Evolutionary conservation across 92 coral and sea anemone species (phyloP), one percentile per base, ranked within the genome.

Genomic region (Actinostola sp.): DNA sequence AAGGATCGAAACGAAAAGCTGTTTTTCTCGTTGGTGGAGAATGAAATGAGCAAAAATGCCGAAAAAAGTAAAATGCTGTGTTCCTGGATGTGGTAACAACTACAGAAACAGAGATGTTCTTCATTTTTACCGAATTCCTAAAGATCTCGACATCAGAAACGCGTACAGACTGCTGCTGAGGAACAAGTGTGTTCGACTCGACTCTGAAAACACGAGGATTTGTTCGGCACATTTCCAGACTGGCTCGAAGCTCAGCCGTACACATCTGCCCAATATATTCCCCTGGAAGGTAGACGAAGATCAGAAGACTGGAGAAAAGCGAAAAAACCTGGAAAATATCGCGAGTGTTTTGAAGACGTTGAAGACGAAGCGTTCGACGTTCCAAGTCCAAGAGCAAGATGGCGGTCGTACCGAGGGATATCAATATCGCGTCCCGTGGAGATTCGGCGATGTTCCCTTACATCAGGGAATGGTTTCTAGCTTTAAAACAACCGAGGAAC

Each of bases 221-320:
- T 80, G 85, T 59, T 67, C 85, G 34, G 73, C 67, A 20, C 85
- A 80, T 57, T 80, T 80, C 70, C 73, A 80, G 57, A 53, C 39
- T n/a, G 85, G 85, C 3, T n/a, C 32, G 28, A 80, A 80, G 79
- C 50, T 61, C 26, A 80, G 85, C 48, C 73, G 85, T 33, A 72
- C 53, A 28, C 82, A 66, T 36, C 53, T 77, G 25, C 75, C 82
- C 6, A 66, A 50, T 38, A 66, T 66, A 5, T 77, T 77, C 38
- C 82, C 82, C 1, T 77, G 82, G 75, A 77, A 29, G n/a, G 26
- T 15, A 16, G 67, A 57, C 14, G 64, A 55, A 36, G 75, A 70
- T 35, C 46, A 52, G 59, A 70, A 52, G 60, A 50, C 43, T 25
- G 75, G 64, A 7, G 75, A 55, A 33, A 70, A 70, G 52, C 75